Evolutionary conservation across 92 coral and sea anemone genomes (phyloP).

Genomic region (Desmophyllum pertusum): DNA sequence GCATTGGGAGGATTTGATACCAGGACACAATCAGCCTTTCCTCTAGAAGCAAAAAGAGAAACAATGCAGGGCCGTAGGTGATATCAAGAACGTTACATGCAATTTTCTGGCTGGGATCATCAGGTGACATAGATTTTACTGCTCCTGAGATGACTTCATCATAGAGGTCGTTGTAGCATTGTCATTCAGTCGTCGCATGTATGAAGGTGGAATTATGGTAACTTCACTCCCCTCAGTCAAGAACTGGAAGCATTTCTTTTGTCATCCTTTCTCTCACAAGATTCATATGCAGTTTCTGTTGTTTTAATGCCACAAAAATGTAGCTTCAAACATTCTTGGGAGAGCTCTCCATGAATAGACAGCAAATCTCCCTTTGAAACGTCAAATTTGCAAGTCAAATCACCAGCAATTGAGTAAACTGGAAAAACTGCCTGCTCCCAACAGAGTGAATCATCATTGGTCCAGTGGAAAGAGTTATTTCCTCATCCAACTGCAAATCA

Average conservation of each 20-base stretch:
- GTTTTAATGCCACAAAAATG: conserved; percentile 45
- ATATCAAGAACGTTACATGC: conserved; percentile 61
- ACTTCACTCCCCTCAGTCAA: background rate
- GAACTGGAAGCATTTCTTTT: background rate
- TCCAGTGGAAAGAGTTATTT: conserved; percentile 77
- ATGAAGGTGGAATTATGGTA: conserved; percentile 71
- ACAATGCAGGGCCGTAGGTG: conserved; percentile 67
- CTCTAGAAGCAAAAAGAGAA: conserved; percentile 63
- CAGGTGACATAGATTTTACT: conserved; percentile 27
- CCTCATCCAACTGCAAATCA: conserved; percentile 81
- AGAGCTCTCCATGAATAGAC: conserved; percentile 42
- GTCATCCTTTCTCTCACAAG: background rate
- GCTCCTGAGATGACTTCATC: conserved; percentile 57
- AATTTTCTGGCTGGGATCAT: background rate
- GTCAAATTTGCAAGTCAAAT: background rate
- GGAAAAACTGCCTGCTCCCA: conserved; percentile 99
- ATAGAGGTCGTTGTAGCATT: conserved; percentile 46
- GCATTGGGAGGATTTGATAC: conserved; percentile 50
- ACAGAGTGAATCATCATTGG: conserved; percentile 82
- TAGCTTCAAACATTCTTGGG: conserved; percentile 60
- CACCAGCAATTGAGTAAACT: conserved; percentile 38
- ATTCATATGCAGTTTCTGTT: background rate
- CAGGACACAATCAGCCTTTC: conserved; percentile 58
- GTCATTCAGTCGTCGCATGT: conserved; percentile 82
- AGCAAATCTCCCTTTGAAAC: conserved; percentile 60